Conservation (phyloP, 1,140 invertebrate genomes). For the Tribolium castaneum region DNA sequence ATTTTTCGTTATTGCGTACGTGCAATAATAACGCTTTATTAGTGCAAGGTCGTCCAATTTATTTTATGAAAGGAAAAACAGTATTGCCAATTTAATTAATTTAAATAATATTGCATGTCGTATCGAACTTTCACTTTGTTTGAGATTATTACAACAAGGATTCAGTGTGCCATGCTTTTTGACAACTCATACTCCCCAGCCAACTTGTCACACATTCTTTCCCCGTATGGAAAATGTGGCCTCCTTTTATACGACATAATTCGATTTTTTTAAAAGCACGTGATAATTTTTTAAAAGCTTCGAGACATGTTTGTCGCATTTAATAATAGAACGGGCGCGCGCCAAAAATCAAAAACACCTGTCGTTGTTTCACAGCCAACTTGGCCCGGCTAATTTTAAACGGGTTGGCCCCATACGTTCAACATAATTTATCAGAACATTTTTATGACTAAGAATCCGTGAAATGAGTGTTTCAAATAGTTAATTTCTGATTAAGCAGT, state of each 20-base stretch:
- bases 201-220: neutral
- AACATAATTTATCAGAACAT: no score
- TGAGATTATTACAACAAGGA: neutral
- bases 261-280: neutral
- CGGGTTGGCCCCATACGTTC: neutral
- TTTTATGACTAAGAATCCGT: no score
- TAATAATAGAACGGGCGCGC: constrained; percentile 2
- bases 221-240: neutral
- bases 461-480: no score
- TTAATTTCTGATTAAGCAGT: no score
- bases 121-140: neutral
- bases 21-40: neutral
- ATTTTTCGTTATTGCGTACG: neutral
- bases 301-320: neutral
- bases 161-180: neutral
- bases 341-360: constrained; percentile 7
- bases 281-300: constrained; percentile 24
- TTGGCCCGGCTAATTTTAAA: neutral
- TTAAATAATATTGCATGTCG: constrained; percentile 5
- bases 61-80: constrained; percentile 27
- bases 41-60: constrained; percentile 18
- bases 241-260: neutral
- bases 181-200: neutral
- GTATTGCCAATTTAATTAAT: constrained; percentile 15
- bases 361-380: neutral